Evolutionary conservation across 2,797 vertebrate species (phyloP).

Genomic region (Dallia pectoralis): DNA sequence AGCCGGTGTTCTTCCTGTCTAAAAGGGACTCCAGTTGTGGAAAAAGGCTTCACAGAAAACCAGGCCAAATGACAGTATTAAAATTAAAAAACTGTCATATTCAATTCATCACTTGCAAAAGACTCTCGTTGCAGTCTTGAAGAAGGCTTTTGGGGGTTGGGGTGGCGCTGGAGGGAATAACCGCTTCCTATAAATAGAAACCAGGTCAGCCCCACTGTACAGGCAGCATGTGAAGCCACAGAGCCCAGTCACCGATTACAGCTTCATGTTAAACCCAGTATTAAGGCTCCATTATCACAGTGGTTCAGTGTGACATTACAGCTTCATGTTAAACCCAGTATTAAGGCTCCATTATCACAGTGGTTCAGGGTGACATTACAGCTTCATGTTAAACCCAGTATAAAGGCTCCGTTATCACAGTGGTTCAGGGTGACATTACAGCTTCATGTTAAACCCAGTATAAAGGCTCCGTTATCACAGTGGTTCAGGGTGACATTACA

Average conservation of each 20-base stretch:
- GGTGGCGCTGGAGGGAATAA: background rate
- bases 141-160: background rate
- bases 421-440: constrained; percentile 8
- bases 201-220: constrained; percentile 17
- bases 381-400: background rate
- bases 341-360: background rate
- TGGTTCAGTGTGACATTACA: constrained; percentile 8
- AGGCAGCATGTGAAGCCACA: background rate
- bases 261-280: background rate
- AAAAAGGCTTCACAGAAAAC: background rate
- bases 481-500: constrained; percentile 8
- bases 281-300: background rate
- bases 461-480: background rate
- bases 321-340: background rate
- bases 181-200: constrained; percentile 31
- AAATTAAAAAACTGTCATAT: background rate
- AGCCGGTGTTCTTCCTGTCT: constrained; percentile 36
- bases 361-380: constrained; percentile 8
- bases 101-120: background rate
- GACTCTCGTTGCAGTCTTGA: constrained; percentile 18
- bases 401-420: background rate
- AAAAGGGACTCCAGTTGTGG: constrained; percentile 1
- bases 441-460: background rate
- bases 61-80: constrained; percentile 1
- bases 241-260: background rate